Percentiles rank a stretch among this genome's conserved stretches.
These are phyloP conservation scores for Erebia palarica DNA, from an alignment of 2,888 invertebrate genomes.

Conservation along the genomic window DNA sequence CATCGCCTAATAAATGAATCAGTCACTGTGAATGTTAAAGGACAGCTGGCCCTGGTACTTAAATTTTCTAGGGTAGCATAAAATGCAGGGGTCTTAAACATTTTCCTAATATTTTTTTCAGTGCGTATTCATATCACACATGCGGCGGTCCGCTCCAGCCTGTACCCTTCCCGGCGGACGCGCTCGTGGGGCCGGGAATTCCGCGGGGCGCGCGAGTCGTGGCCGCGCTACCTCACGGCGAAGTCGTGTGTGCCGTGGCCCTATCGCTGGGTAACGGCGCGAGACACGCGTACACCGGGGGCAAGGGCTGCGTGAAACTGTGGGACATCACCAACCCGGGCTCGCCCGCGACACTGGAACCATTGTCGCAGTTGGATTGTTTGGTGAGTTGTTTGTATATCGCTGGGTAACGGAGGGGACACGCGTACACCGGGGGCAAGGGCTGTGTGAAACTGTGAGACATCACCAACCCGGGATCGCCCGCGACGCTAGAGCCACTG, in stretches of 20 bases:
- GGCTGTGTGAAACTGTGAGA: constrained; percentile 99
- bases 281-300: constrained; percentile 98
- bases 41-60: no score
- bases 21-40: no score
- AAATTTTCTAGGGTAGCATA: no score
- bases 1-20: no score
- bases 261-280: constrained; percentile 88
- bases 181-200: constrained; percentile 95
- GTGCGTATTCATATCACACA: constrained; percentile 97
- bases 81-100: background rate
- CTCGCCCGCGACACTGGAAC: constrained; percentile 92
- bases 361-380: constrained; percentile 95
- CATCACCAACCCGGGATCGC: constrained; percentile 92
- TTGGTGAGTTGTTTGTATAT: constrained; percentile 80
- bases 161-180: constrained; percentile 97
- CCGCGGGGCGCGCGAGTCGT: constrained; percentile 95
- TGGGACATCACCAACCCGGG: constrained; percentile 96
- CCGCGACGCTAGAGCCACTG: constrained; percentile 93
- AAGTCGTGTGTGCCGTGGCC: constrained; percentile 98
- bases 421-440: constrained; percentile 99
- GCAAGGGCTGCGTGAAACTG: constrained; percentile 98
- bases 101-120: constrained; percentile 57
- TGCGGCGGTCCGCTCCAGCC: constrained; percentile 94
- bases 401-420: constrained; percentile 86
- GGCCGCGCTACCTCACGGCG: constrained; percentile 96